Evolutionary conservation across 2,113 vertebrate genomes (phyloP), one percentile per base, ranked within the genome.

Genomic region (Rafetus swinhoei): DNA sequence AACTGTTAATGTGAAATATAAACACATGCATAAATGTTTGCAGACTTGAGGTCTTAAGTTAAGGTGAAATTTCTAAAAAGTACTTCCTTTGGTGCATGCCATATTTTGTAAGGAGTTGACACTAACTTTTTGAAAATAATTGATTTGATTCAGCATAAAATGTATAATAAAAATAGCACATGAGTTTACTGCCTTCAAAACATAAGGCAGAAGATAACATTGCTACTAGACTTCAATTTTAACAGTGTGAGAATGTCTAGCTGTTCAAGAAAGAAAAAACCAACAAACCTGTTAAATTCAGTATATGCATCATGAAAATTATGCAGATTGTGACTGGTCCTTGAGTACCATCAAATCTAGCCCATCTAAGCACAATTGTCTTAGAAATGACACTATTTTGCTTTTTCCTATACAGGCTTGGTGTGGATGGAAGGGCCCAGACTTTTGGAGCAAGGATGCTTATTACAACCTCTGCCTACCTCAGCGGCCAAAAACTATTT

Each of bases 401-500:
- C 93, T 91, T 83, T 95, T 88, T 89, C 86, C 95, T 93, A 76
- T 95, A 54, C 95, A 99, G 99, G 99, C 99, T 84, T 99, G 99
- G 99, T 99, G 99, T 95, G 99, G 99, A 93, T 99, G 99, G 99
- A 99, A 99, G 93, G 98, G 98, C 76, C 97, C 98, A 0, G 99
- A 99, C 45, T 99, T 99, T 81, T 99, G 99, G 99, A 99, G 98
- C 97, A 98, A 99, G 95, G 98, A 98, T 0, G 99, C 99, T 2
- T 99, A 99, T 95, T 99, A 99, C 84, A 99, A 99, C 89, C 98
- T 99, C 45, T 99, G 99, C 95, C 97, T 99, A 97, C 99, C 99
- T 95, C 99, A 99, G 83, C 98, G 98, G 94, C 99, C 98, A 12
- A 98, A 97, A 94, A 87, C 83, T 89, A 98, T 99, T 96, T 99